Evolutionary conservation across 2,888 invertebrate species (phyloP).

Genomic region (Epirrhoe alternata): DNA sequence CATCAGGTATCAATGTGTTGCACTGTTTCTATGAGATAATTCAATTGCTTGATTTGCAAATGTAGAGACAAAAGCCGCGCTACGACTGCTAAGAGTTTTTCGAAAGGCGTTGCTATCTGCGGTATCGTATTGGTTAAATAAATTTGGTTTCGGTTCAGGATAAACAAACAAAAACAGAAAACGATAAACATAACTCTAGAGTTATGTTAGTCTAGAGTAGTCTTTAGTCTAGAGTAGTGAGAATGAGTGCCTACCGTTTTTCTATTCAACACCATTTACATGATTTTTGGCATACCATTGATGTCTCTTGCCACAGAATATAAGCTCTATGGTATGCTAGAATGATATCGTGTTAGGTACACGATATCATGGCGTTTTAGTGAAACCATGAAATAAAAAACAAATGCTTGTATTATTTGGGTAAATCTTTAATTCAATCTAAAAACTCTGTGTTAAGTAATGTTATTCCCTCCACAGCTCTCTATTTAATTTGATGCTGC

Average conservation of each 20-base stretch:
- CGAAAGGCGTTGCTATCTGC: slow-evolving; percentile 27
- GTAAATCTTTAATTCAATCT: not conserved
- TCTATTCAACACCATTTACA: no score
- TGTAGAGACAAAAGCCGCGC: slow-evolving; percentile 4
- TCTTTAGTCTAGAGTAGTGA: no score
- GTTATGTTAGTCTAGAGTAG: no score
- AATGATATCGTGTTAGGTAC: no score
- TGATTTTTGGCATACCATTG: no score
- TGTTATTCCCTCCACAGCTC: slow-evolving; percentile 3
- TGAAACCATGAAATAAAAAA: not conserved
- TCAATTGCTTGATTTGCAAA: slow-evolving; percentile 6
- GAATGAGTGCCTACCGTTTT: no score
- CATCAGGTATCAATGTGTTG: slow-evolving; percentile 10
- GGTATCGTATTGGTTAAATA: not conserved
- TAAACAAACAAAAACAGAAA: not conserved
- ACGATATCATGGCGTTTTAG: no score
- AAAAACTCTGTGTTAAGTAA: slow-evolving; percentile 5
- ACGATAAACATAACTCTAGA: no score
- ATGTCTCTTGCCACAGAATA: no score
- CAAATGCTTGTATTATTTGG: not conserved
- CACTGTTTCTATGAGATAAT: slow-evolving; percentile 4
- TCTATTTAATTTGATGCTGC: slow-evolving; percentile 24
- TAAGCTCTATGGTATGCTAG: no score
- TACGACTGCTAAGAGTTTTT: slow-evolving; percentile 33
- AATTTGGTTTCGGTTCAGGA: not conserved